Evolutionary conservation across 2,113 vertebrate genomes (phyloP), one percentile per base, ranked within the genome.

Genomic region (Myotis brandtii): DNA sequence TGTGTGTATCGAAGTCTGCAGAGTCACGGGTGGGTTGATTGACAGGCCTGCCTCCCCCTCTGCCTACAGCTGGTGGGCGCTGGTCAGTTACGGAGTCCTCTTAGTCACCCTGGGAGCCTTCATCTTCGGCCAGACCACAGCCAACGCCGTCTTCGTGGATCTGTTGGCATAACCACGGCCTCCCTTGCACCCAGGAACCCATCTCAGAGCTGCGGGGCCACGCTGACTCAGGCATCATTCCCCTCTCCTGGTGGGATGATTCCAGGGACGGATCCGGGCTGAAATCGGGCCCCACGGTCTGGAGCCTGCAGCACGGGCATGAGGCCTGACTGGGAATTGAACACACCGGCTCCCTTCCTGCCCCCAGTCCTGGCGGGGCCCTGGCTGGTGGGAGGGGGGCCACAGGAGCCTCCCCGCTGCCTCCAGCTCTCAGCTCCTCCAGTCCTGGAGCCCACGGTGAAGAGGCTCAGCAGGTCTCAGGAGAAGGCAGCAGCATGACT

Each of bases 71-170:
- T 99, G 99, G 99, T 99, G 99, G 96, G 98, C 91, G 1, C 96
- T 99, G 98, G 98, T 99, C 91, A 82, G 97, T 95, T 99, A 99
- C 0, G 99, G 99, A 25, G 97, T 99, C 64, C 97, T 99, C 97
- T 98, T 99, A 98, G 99, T 99, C 87, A 99, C 99, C 6, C 95
- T 99, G 0, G 99, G 99, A 97, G 98, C 98, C 17, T 99, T 99
- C 98, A 99, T 99, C 98, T 99, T 99, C 0, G 99, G 99, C 92
- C 99, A 99, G 96, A 99, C 99, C 21, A 99, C 99, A 79, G 98
- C 99, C 89, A 99, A 99, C 0, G 98, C 99, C 80, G 98, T 99
- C 98, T 99, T 98, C 0, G 94, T 98, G 97, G 98, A 99, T 66
- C 98, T 99, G 86, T 96, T 97, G 91, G 98, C 98, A 80, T 99